phyloP scores from a whole-genome alignment of 2,888 invertebrate genomes.

The Eristalis pertinax region DNA sequence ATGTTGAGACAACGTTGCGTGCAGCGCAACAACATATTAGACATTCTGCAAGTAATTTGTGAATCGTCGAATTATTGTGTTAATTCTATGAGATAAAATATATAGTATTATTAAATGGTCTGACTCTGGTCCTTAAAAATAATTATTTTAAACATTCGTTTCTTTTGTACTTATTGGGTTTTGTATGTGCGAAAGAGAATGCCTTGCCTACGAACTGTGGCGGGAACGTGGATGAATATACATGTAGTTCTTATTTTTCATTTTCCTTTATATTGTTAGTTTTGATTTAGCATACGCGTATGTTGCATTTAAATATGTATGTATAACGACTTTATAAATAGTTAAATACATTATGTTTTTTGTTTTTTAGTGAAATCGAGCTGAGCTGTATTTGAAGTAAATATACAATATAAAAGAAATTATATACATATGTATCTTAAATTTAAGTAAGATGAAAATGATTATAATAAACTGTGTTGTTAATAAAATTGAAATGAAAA shows the following conservation, averaged over 20 bases:
- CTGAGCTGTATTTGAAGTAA: constrained; percentile 61
- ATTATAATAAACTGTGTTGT: constrained; percentile 59
- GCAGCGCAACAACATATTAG: not conserved
- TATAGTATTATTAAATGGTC: constrained; percentile 69
- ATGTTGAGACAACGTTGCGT: constrained; percentile 7
- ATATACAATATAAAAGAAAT: constrained; percentile 45
- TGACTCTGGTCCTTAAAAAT: constrained; percentile 54
- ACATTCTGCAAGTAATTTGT: constrained; percentile 3
- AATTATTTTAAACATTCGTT: not conserved
- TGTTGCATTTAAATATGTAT: constrained; percentile 2
- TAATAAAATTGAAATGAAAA: constrained; percentile 56
- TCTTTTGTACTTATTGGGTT: not conserved
- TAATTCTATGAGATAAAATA: constrained; percentile 43
- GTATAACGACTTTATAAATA: constrained; percentile 27
- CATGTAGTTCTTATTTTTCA: not conserved
- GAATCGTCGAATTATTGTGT: not conserved
- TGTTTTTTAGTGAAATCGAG: constrained; percentile 36
- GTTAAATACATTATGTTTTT: constrained; percentile 2
- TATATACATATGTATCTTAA: constrained; percentile 42
- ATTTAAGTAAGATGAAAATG: constrained; percentile 35
- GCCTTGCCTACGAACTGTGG: not conserved
- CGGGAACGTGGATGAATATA: not conserved
- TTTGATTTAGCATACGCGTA: not conserved
- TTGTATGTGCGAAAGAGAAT: not conserved
- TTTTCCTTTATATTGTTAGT: not conserved